Evolutionary conservation across 2,797 vertebrate species (phyloP).

Genomic region (Intellagama lesueurii): DNA sequence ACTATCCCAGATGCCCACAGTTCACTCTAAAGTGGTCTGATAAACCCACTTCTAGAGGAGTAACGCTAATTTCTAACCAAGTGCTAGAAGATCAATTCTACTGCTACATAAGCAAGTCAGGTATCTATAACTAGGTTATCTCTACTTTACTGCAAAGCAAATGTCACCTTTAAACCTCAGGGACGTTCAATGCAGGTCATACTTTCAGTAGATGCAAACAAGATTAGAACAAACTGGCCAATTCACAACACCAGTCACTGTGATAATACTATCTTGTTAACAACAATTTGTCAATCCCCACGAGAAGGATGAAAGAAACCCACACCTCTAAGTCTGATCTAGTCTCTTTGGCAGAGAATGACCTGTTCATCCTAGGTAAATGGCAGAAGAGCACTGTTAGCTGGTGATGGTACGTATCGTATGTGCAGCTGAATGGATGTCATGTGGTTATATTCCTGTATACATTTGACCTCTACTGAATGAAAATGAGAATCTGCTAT

Average conservation of each 20-base stretch:
- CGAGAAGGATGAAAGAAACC: background rate
- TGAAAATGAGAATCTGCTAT: background rate
- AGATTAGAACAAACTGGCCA: background rate
- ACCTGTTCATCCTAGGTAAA: background rate
- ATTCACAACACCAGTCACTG: background rate
- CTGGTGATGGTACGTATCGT: background rate
- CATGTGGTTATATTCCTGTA: background rate
- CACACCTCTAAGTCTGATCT: background rate
- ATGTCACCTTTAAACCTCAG: background rate
- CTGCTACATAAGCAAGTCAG: background rate
- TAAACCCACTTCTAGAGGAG: background rate
- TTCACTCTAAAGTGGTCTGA: background rate
- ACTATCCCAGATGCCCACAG: background rate
- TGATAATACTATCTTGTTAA: background rate
- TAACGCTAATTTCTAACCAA: background rate
- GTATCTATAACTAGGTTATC: background rate
- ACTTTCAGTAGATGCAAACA: background rate
- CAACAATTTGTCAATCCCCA: background rate
- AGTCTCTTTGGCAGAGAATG: background rate
- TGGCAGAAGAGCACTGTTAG: background rate
- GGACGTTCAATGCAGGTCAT: background rate
- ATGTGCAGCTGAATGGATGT: background rate
- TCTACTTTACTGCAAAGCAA: background rate
- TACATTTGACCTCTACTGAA: background rate
- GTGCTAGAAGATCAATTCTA: background rate